Evolutionary conservation across 2,113 vertebrate genomes (phyloP).

Genomic region (Semnornis frantzii): DNA sequence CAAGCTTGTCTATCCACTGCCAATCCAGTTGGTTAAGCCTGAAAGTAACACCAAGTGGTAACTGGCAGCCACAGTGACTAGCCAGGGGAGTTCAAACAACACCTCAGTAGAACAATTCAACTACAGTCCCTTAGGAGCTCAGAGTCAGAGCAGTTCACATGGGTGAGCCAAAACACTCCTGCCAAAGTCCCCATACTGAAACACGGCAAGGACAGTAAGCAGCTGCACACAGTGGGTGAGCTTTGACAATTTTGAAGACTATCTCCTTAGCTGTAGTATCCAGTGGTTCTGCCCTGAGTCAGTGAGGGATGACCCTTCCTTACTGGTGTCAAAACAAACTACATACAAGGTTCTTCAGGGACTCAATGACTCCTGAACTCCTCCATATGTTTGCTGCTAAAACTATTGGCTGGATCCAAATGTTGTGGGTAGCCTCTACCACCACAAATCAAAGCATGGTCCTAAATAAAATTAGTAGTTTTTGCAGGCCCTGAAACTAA

Average conservation of each 20-base stretch:
- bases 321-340: background rate
- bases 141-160: background rate
- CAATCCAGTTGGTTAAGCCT: background rate
- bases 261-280: background rate
- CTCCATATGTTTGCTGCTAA: background rate
- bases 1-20: background rate
- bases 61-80: background rate
- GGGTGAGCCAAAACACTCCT: background rate
- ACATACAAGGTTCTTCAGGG: background rate
- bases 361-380: background rate
- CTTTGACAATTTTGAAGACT: background rate
- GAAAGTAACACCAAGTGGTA: background rate
- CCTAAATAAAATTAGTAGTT: background rate
- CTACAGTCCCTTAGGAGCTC: background rate
- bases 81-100: background rate
- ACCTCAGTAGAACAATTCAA: background rate
- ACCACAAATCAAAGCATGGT: background rate
- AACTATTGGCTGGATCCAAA: background rate
- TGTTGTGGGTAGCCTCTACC: background rate
- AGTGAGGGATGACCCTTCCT: background rate
- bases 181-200: background rate
- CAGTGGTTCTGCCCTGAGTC: background rate
- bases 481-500: background rate
- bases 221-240: background rate
- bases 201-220: background rate